These are phyloP conservation scores for Rhagonycha fulva DNA, from an alignment of 2,888 invertebrate species.

Conservation along the genomic window DNA sequence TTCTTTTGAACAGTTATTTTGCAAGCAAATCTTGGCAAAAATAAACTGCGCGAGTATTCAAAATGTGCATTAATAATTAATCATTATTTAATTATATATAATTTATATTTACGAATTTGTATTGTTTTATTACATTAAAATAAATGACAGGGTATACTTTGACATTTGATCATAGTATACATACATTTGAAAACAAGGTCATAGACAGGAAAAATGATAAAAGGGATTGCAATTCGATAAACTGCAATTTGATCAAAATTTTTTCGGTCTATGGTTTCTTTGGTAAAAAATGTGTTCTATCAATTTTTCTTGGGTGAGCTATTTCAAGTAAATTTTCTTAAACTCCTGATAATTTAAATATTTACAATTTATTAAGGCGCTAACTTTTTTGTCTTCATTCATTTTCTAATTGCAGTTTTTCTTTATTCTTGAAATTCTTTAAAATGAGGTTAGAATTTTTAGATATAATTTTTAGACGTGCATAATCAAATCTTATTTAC, in stretches of 20 bases:
- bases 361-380: no score
- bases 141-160: background rate
- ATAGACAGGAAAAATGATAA: background rate
- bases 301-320: no score
- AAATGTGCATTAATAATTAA: background rate
- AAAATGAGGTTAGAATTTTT: background rate
- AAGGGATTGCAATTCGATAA: background rate
- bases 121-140: background rate
- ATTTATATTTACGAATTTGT: background rate
- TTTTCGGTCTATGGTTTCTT: no score
- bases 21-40: background rate
- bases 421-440: no score
- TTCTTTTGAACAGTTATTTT: background rate
- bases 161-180: background rate
- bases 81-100: background rate
- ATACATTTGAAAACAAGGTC: background rate
- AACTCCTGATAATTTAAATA: no score
- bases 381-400: no score
- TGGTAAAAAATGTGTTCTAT: no score
- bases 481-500: no score
- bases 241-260: no score
- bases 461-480: background rate
- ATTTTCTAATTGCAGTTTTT: no score
- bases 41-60: background rate
- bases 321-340: no score